Percentiles rank a stretch among this genome's conserved stretches.
Conservation (phyloP, 2,113 vertebrate genomes). For the Neotoma lepida region DNA sequence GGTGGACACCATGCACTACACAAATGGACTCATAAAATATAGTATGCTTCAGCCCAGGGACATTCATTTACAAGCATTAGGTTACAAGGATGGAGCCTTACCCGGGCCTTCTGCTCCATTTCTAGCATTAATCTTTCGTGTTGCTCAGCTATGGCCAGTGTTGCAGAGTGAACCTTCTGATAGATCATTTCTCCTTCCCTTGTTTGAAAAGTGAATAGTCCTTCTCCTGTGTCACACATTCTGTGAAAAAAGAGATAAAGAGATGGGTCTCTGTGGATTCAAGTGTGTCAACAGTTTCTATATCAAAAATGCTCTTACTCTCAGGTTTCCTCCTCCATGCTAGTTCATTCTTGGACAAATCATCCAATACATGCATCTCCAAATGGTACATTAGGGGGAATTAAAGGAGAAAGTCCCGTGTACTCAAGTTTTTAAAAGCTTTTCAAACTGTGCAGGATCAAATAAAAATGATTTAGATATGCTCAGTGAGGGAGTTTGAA, state of each 20-base stretch:
- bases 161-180: slow-evolving; percentile 98
- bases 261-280: slow-evolving; percentile 58
- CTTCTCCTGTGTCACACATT: slow-evolving; percentile 99
- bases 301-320: not conserved
- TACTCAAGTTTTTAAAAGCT: not conserved
- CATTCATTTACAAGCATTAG: slow-evolving; percentile 46
- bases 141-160: slow-evolving; percentile 97
- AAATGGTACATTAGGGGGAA: not conserved
- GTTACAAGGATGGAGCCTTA: slow-evolving; percentile 81
- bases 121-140: slow-evolving; percentile 98
- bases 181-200: slow-evolving; percentile 99
- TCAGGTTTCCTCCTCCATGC: not conserved
- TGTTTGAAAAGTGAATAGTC: slow-evolving; percentile 99
- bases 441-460: not conserved
- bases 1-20: fast-evolving
- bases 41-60: not conserved
- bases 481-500: not conserved
- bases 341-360: not conserved
- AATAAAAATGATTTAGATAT: not conserved
- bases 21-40: not conserved
- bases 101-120: slow-evolving; percentile 98
- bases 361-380: not conserved
- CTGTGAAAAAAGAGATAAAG: slow-evolving; percentile 83
- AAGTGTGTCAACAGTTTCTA: not conserved
- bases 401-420: not conserved